These are phyloP conservation scores for Apotomis betuletana DNA, from an alignment of 2,888 invertebrate genomes.

Conservation along the genomic window DNA sequence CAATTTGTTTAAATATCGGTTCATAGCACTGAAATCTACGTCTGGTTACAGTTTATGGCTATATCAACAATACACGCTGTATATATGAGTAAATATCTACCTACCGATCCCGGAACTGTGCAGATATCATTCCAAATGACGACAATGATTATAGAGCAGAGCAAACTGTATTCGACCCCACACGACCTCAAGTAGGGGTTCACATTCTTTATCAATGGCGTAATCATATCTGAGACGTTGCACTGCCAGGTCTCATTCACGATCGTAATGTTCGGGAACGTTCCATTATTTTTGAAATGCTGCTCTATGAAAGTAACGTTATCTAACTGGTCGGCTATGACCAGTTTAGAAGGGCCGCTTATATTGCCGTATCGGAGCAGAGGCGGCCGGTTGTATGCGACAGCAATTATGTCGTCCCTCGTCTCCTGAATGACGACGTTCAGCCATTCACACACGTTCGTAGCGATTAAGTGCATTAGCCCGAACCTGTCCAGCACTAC, in stretches of 20 bases:
- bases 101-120: slow-evolving; percentile 79
- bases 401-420: slow-evolving; percentile 89
- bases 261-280: slow-evolving; percentile 52
- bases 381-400: slow-evolving; percentile 67
- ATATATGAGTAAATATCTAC: slow-evolving; percentile 41
- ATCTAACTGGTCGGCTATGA: slow-evolving; percentile 56
- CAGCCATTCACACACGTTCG: slow-evolving; percentile 96
- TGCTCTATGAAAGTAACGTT: slow-evolving; percentile 57
- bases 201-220: slow-evolving; percentile 85
- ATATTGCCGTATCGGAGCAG: slow-evolving; percentile 69
- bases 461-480: slow-evolving; percentile 96
- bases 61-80: no score
- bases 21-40: no score
- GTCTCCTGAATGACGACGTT: slow-evolving; percentile 94
- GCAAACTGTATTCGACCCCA: slow-evolving; percentile 91
- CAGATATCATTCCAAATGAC: slow-evolving; percentile 91
- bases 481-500: slow-evolving; percentile 88
- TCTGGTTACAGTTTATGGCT: no score
- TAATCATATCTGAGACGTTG: slow-evolving; percentile 82
- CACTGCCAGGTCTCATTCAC: slow-evolving; percentile 66
- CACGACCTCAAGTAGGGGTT: slow-evolving; percentile 92
- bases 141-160: slow-evolving; percentile 90
- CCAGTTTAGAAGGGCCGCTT: slow-evolving; percentile 58
- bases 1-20: no score
- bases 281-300: slow-evolving; percentile 41